phyloP scores from a whole-genome alignment of 2,888 invertebrate species.

The Drosophila anomalata region DNA sequence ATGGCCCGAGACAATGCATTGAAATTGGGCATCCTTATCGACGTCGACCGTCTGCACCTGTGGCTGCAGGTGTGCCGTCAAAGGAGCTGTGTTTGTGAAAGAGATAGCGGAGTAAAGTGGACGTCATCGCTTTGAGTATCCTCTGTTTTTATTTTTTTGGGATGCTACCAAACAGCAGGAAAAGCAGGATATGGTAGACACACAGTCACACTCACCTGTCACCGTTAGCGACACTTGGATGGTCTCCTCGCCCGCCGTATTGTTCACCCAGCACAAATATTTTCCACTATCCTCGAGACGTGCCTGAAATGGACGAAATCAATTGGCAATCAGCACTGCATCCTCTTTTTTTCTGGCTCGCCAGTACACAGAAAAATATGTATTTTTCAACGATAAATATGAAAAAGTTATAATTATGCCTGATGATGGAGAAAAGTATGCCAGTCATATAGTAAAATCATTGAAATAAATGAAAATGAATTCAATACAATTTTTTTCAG shows the following conservation, averaged over 20 bases:
- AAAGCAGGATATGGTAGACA: conserved; percentile 4
- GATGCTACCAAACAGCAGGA: neutral
- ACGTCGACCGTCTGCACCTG: conserved; percentile 92
- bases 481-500: neutral
- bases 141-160: neutral
- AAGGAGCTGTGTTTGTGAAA: conserved; percentile 86
- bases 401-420: neutral
- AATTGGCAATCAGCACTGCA: conserved; percentile 48
- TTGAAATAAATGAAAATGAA: neutral
- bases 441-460: neutral
- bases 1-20: conserved; percentile 94
- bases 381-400: neutral
- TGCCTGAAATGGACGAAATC: conserved; percentile 76
- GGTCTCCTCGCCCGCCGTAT: conserved; percentile 93
- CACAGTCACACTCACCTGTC: conserved; percentile 86
- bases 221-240: conserved; percentile 91
- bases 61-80: conserved; percentile 92
- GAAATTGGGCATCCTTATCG: conserved; percentile 92
- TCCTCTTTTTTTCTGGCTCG: neutral
- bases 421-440: neutral
- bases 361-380: neutral
- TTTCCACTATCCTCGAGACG: conserved; percentile 92
- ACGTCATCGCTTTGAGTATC: conserved; percentile 22
- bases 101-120: neutral
- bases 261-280: conserved; percentile 95